A percentile compares a stretch with the other conserved stretches of the same genome.
Evolutionary conservation across 2,888 invertebrate genomes (phyloP).

Genomic region (Trileptium ribeirensis): DNA sequence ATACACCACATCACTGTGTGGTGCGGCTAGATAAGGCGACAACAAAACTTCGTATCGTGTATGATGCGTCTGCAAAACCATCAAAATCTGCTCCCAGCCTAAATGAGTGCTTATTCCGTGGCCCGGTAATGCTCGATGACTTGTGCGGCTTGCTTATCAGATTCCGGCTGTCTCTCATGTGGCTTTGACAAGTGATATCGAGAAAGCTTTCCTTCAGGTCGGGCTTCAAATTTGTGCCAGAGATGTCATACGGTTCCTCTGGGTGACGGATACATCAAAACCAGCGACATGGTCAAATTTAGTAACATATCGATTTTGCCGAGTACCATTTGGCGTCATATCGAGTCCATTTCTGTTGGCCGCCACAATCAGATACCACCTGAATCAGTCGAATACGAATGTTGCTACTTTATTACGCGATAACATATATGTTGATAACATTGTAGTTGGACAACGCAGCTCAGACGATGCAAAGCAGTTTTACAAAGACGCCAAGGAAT

Average conservation of each 20-base stretch:
- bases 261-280: background rate
- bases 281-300: constrained; percentile 30
- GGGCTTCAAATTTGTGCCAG: constrained; percentile 27
- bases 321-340: constrained; percentile 36
- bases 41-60: constrained; percentile 39
- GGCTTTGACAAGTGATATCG: constrained; percentile 19
- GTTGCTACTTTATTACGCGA: background rate
- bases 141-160: constrained; percentile 27
- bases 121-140: constrained; percentile 28
- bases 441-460: background rate
- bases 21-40: constrained; percentile 24
- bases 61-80: constrained; percentile 33
- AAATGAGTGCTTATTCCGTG: constrained; percentile 34
- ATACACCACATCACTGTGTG: constrained; percentile 32
- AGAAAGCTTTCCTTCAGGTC: constrained; percentile 33
- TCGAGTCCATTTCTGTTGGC: constrained; percentile 33
- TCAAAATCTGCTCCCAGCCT: constrained; percentile 20
- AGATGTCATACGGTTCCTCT: constrained; percentile 20
- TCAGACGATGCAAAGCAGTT: background rate
- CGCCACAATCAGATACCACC: constrained; percentile 27
- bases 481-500: background rate
- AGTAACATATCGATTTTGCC: constrained; percentile 27
- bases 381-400: background rate
- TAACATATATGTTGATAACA: constrained; percentile 7
- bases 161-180: constrained; percentile 27